Evolutionary conservation across 2,113 vertebrate species (phyloP).

Genomic region (Delphinapterus leucas): DNA sequence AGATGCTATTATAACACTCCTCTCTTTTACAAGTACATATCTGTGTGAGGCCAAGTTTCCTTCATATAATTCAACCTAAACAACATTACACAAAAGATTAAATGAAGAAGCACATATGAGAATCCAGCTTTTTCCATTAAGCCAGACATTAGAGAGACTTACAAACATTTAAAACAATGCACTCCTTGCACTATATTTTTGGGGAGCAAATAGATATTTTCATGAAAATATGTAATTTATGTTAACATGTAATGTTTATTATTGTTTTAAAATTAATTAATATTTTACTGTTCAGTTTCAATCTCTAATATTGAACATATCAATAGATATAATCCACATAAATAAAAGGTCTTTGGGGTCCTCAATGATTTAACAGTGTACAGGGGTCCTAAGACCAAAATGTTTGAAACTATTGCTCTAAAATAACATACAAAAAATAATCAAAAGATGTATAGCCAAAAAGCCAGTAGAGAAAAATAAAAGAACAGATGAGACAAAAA

Average conservation of each 20-base stretch:
- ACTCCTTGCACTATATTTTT: background rate
- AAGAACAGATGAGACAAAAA: background rate
- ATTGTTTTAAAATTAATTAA: conserved; percentile 16
- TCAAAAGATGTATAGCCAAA: background rate
- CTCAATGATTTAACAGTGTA: background rate
- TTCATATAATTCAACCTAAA: conserved; percentile 28
- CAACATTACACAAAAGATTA: background rate
- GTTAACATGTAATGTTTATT: background rate
- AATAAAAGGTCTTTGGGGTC: background rate
- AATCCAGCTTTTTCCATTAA: background rate
- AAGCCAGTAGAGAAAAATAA: background rate
- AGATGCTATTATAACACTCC: background rate
- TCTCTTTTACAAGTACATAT: background rate
- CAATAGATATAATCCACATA: background rate
- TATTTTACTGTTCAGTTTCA: conserved; percentile 20
- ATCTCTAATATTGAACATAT: conserved; percentile 20
- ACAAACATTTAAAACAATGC: conserved; percentile 1
- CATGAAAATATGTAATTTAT: background rate
- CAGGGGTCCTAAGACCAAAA: background rate
- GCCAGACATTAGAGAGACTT: background rate
- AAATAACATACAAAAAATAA: background rate
- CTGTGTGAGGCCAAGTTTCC: background rate
- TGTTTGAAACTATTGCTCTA: conserved; percentile 4
- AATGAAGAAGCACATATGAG: background rate
- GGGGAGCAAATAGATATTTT: background rate